These are phyloP conservation scores for Gallinago nigripennis DNA, from an alignment of 2,797 vertebrate species.

Conservation along the genomic window DNA sequence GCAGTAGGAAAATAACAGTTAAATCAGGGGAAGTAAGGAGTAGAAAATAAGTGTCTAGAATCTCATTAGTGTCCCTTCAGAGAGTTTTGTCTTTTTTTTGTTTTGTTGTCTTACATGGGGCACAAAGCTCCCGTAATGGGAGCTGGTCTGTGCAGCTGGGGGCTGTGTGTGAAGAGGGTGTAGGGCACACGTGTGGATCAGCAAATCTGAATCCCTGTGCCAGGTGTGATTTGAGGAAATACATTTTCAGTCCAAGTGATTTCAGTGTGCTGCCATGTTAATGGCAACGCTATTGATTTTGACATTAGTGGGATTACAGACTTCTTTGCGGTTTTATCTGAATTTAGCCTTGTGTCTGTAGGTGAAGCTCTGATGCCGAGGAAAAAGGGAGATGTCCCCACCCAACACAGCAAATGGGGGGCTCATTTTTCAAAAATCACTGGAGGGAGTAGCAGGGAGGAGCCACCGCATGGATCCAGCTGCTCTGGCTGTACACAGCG, in stretches of 20 bases:
- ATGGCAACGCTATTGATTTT: background rate
- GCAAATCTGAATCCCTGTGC: background rate
- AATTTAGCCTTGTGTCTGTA: background rate
- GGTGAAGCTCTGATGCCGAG: background rate
- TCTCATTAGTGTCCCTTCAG: background rate
- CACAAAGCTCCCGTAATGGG: background rate
- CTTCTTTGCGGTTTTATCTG: background rate
- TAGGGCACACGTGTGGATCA: background rate
- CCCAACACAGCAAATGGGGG: fast-evolving
- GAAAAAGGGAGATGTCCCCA: fast-evolving
- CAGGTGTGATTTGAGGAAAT: background rate
- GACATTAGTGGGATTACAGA: background rate
- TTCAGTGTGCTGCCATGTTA: background rate
- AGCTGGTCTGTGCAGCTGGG: background rate
- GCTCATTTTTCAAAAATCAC: fast-evolving
- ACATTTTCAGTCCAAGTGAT: background rate
- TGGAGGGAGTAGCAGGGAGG: fast-evolving
- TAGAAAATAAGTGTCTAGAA: background rate
- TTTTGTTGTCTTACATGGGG: background rate
- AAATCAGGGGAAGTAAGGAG: background rate
- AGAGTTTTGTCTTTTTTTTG: background rate
- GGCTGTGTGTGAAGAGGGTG: background rate
- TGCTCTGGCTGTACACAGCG: fast-evolving
- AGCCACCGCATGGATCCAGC: background rate
- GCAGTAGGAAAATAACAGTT: background rate